Conservation (phyloP, 2,888 invertebrate species). For the Drosophila sordidapex region DNA sequence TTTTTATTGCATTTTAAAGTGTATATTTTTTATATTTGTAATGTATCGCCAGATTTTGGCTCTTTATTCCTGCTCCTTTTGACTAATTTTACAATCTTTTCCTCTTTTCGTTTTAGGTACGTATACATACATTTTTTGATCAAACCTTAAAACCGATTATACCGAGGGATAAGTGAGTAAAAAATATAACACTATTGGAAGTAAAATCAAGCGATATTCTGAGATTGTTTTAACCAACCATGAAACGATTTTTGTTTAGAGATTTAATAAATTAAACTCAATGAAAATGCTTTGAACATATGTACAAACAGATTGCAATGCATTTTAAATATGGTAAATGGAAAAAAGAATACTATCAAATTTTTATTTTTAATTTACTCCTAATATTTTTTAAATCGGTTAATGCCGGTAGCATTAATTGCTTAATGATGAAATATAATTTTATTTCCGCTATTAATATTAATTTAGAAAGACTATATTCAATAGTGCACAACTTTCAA, state of each 20-base stretch:
- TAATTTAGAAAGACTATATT: not conserved
- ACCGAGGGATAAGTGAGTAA: constrained; percentile 10
- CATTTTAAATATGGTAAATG: not conserved
- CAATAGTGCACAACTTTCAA: not conserved
- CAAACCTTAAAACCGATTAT: not conserved
- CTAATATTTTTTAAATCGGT: not conserved
- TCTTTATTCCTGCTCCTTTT: not conserved
- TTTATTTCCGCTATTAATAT: not conserved
- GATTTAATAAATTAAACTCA: not conserved
- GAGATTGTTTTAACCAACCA: not conserved
- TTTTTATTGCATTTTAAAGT: constrained; percentile 59
- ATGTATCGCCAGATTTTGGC: not conserved
- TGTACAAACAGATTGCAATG: not conserved
- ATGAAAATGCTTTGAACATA: not conserved
- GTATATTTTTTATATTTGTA: too few relatives aligned
- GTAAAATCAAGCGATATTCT: not conserved
- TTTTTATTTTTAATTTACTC: not conserved
- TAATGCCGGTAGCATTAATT: not conserved
- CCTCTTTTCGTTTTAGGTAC: constrained; percentile 65
- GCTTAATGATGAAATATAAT: not conserved
- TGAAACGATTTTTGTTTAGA: not conserved
- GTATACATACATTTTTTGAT: constrained; percentile 46
- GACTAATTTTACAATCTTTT: constrained; percentile 42
- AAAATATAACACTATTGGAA: not conserved
- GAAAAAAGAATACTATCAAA: not conserved